Evolutionary conservation across 2,113 vertebrate species (phyloP).

Genomic region (Lepisosteus osseus): DNA sequence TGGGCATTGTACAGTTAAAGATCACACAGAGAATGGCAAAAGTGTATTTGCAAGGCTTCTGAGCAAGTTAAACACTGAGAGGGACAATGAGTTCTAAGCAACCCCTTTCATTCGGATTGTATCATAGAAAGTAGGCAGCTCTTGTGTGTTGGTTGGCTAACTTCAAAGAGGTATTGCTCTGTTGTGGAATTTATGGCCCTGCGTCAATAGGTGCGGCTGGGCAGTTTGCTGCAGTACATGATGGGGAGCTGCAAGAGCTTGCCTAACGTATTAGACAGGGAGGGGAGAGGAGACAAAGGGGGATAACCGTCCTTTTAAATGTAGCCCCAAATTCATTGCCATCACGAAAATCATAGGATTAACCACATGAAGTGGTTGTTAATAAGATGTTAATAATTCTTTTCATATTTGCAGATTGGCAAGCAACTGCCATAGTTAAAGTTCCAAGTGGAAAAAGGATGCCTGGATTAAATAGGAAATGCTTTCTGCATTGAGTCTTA

Average conservation of each 20-base stretch:
- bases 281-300: not conserved
- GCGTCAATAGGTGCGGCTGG: not conserved
- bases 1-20: no score
- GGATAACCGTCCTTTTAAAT: not conserved
- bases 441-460: no score
- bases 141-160: not conserved
- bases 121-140: not conserved
- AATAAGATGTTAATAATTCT: no score
- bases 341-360: not conserved
- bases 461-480: no score
- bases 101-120: not conserved
- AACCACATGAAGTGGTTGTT: no score
- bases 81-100: not conserved
- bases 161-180: not conserved
- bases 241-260: not conserved
- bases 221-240: not conserved
- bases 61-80: not conserved
- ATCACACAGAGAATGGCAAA: not conserved
- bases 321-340: not conserved
- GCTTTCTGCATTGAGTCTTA: no score
- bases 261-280: not conserved
- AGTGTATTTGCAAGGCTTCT: not conserved
- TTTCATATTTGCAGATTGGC: no score
- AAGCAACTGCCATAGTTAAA: no score
- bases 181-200: constrained; percentile 10